A percentile compares a stretch with the other conserved stretches of the same genome.
These are phyloP conservation scores for Thamnophis elegans DNA, from an alignment of 2,797 vertebrate species.

Conservation along the genomic window DNA sequence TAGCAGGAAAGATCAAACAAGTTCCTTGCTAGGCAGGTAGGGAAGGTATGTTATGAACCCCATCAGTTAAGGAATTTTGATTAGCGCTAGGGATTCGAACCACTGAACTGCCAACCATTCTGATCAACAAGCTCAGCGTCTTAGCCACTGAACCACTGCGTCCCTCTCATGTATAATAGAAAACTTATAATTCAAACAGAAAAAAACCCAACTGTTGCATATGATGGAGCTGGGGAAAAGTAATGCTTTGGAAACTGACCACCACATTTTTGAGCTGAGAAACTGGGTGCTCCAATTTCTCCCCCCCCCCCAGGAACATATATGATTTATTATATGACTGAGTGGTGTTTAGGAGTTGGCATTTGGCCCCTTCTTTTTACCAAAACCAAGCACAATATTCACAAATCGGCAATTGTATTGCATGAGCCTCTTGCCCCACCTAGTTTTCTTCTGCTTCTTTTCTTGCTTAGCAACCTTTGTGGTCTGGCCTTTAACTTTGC, in stretches of 20 bases:
- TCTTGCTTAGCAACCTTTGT: conserved; percentile 90
- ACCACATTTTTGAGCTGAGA: background rate
- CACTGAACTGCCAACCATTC: no score
- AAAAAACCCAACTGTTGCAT: background rate
- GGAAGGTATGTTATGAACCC: no score
- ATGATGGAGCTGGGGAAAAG: background rate
- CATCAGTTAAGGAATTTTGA: no score
- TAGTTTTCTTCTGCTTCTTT: conserved; percentile 91
- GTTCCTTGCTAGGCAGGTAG: no score
- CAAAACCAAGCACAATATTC: conserved; percentile 90
- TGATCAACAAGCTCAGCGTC: no score
- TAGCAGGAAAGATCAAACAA: background rate
- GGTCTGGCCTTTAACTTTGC: no score
- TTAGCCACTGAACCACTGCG: no score
- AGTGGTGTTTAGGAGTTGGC: conserved; percentile 84
- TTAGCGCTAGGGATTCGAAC: no score
- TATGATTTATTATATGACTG: conserved; percentile 49
- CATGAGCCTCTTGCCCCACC: conserved; percentile 90
- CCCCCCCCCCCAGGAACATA: background rate
- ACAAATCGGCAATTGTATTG: conserved; percentile 94
- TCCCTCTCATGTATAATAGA: background rate
- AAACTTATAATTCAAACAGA: background rate
- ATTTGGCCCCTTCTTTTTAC: conserved; percentile 96
- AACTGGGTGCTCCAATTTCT: background rate
- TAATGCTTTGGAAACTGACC: background rate